Evolutionary conservation across 2,113 vertebrate species (phyloP), one percentile per base, ranked within the genome.

Genomic region (Sander vitreus): DNA sequence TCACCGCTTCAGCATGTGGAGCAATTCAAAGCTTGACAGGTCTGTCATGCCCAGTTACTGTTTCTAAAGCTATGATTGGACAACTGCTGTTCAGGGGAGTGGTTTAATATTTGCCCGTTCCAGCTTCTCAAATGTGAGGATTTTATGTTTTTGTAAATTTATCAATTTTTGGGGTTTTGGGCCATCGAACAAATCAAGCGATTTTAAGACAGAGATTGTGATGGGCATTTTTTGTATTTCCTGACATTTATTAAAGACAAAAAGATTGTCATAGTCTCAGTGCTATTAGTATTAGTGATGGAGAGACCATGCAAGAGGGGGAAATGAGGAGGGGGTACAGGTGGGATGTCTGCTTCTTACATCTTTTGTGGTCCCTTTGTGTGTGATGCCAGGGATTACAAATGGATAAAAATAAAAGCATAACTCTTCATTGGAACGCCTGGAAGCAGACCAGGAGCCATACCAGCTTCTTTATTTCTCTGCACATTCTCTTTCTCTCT

Each of bases 381-480:
- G 30, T 84, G 70, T 48, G 53, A 78, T 51, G 33, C 73, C 54
- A 53, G 53, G 50, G 78, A 74, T 85, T 78, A 70, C 69, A 83
- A 65, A 58, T 75, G 65, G n/a, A 77, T 53, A 53, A 48, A 77
- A 82, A 82, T 69, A 51, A 75, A 80, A 85, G 54, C 64, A 7
- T 51, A 30, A 5, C 27, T 82, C 53, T 67, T 86, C 19, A 62
- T 5, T 23, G 36, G 45, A 71, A 16, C 10, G 66, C 86, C 59
- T 60, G 18, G 16, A 86, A 80, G 50, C 71, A 75, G 70, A 85
- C 83, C 50, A 48, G 78, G 39, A 87, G 69, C 75, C 65, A 45
- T 63, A 47, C 39, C 55, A 51, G 60, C 63, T 67, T 70, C 39
- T 76, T 62, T 50, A 62, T 74, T 77, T 74, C 81, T 63, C 57